Evolutionary conservation across 2,113 vertebrate genomes (phyloP), one percentile per base, ranked within the genome.

Genomic region (Sakesphorus luctuosus): DNA sequence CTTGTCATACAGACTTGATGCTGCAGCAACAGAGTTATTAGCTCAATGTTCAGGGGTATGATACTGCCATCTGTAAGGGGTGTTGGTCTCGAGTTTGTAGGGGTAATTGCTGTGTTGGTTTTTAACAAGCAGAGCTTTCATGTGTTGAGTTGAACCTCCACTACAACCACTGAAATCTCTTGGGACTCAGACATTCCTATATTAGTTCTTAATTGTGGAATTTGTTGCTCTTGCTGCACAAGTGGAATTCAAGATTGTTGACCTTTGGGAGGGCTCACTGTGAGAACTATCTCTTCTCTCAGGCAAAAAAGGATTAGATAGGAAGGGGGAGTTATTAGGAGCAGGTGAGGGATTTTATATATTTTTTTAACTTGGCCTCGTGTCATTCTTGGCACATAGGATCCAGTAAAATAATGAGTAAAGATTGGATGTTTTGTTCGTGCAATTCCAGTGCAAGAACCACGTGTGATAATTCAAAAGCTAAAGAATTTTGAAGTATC

Each of bases 171-270:
- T 76, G 77, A 76, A 89, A 66, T 79, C 69, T 38, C 26, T 9
- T 53, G 49, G 66, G 62, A 83, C 58, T 85, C 73, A 71, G 52
- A 49, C 40, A 62, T 90, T 89, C 78, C 87, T 91, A 0, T 82
- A 79, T 87, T 91, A 85, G 74, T 66, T 85, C 78, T 94, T 85
- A 87, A 85, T 79, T 76, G 67, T 72, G 67, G 91, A 79, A 94
- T 91, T 91, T 94, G 49, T 84, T 95, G 73, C 73, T 59, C 28
- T 44, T 87, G 69, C 79, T 93, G 69, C 89, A 91, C 53, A 59
- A 38, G 43, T 40, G 81, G 74, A 89, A 84, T 94, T 93, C 69
- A 76, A 80, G 71, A 43, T 80, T 83, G 49, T 65, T 97, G 89
- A 95, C 81, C 91, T 96, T 75, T 3, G 0, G 49, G 69, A 44